Base-by-base conservation (phyloP, 2,888 invertebrate species). In the Xylota segnis region DNA sequence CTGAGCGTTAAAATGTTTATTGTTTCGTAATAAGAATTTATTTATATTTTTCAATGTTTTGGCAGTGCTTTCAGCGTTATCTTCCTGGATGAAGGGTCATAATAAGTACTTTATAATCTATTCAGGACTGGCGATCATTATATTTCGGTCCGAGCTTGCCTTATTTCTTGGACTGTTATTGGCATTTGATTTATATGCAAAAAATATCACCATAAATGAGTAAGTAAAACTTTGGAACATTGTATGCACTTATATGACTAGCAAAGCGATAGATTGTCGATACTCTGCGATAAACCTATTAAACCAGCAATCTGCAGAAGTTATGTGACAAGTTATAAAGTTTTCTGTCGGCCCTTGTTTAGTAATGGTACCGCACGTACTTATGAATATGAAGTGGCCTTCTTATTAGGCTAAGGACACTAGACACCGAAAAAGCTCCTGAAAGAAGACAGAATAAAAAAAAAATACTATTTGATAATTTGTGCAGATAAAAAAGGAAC, bases 121-220 rank as follows among this genome's bases (percentile, higher is more conserved):
- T 87, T 96, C 98, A n/a, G 98, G 97, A 45, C 95, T 96, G 88
- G 95, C 97, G 52, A 96, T 98, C 83, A 93, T 99, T 76, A 95
- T 99, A 90, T 98, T 99, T 92, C 94, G 99, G 90, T 94, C 96
- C 32, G 99, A 99, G 92, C 93, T 99, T 79, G 95, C 95, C 3
- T 93, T 99, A 90, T 94, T 98, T 88, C 94, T 98, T 90, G 98
- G 98, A 18, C 93, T 98, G 63, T 94, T 99, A 87, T 93, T 99
- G 27, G 93, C 98, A 6, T 94, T 96, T 89, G 97, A 98, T 91
- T 92, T 99, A 63, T 93, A 95, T 88, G 94, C 94, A 89, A 94
- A 94, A 90, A 95, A 96, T 91, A 93, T 98, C 81, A 94, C 94
- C 34, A 89, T 96, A 76, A 90, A 94, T 88, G 93, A 95, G 97